Conservation (phyloP, 2,797 vertebrate genomes). For the Phataginus tricuspis region DNA sequence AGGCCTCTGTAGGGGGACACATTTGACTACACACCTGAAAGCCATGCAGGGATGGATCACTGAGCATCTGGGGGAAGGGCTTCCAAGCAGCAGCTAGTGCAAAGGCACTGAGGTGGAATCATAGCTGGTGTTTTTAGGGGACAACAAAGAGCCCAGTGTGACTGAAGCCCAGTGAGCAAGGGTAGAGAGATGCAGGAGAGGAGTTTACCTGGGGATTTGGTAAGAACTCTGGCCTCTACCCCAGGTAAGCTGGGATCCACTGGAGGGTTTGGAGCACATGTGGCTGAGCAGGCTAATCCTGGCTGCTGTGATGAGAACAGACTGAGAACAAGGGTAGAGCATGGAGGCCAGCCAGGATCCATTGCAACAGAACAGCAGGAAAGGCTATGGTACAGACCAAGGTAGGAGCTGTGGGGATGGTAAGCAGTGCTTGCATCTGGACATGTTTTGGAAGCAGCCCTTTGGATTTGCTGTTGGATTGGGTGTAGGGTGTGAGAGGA, state of each 20-base stretch:
- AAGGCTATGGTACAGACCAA: fast-evolving
- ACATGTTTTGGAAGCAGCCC: not conserved
- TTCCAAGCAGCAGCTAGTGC: not conserved
- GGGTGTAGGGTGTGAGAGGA: not conserved
- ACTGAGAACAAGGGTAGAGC: not conserved
- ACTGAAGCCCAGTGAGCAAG: not conserved
- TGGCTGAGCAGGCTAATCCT: not conserved
- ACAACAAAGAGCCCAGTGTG: not conserved
- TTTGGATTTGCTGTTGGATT: not conserved
- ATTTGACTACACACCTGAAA: not conserved
- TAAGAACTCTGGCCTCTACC: not conserved
- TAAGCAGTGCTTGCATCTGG: not conserved
- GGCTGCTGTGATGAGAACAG: not conserved
- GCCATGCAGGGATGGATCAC: not conserved
- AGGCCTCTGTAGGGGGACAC: not conserved
- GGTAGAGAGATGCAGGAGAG: not conserved
- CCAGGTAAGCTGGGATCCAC: not conserved
- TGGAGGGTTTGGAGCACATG: not conserved
- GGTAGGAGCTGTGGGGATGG: fast-evolving
- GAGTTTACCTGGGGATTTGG: not conserved
- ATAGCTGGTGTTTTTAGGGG: not conserved
- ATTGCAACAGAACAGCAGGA: fast-evolving
- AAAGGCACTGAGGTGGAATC: not conserved
- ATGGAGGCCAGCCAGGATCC: not conserved
- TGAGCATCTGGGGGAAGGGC: not conserved